Evolutionary conservation across 2,113 vertebrate genomes (phyloP).

Genomic region (Paedocypris sp.): DNA sequence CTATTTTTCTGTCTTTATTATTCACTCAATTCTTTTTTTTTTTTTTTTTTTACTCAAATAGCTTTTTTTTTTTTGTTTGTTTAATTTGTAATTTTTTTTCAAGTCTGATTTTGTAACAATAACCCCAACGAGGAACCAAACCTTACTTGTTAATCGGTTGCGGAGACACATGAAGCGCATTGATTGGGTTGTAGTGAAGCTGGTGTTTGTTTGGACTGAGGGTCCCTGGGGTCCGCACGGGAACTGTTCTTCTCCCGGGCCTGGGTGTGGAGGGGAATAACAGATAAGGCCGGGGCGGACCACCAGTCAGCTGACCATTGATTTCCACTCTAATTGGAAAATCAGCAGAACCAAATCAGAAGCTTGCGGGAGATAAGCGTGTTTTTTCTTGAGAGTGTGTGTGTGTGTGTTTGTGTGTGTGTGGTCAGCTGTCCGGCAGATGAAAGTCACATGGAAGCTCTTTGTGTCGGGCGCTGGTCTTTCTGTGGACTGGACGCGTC

Average conservation of each 20-base stretch:
- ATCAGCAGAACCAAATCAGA: background rate
- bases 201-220: slow-evolving; percentile 10
- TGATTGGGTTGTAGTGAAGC: slow-evolving; percentile 15
- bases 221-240: slow-evolving; percentile 19
- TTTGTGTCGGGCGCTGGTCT: slow-evolving; percentile 15
- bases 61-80: no score
- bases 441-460: slow-evolving; percentile 23
- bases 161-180: no score
- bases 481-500: slow-evolving; percentile 5
- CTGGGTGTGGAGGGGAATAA: slow-evolving; percentile 24
- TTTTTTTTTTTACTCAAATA: no score
- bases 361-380: slow-evolving; percentile 11
- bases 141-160: no score
- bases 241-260: slow-evolving; percentile 28
- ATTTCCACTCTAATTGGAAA: slow-evolving; percentile 13
- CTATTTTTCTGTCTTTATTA: no score
- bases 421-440: slow-evolving; percentile 23
- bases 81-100: no score
- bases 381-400: background rate
- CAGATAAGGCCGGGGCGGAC: background rate
- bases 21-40: no score
- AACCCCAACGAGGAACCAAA: no score
- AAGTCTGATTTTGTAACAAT: no score
- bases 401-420: background rate
- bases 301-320: slow-evolving; percentile 21